phyloP scores from a whole-genome alignment of 2,113 vertebrate genomes.

The Trinectes maculatus region DNA sequence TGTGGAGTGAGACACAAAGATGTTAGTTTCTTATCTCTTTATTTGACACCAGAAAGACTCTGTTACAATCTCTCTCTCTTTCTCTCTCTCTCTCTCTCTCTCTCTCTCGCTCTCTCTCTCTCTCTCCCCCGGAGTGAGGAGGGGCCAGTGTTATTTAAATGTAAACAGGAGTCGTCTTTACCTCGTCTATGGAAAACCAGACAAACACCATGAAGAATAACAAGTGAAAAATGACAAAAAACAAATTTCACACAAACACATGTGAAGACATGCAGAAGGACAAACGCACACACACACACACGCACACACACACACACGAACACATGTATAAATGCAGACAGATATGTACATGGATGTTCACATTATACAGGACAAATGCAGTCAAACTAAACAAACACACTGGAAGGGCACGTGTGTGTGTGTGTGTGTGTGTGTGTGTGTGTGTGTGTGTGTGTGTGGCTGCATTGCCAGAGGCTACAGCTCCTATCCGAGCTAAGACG shows the following conservation, averaged over 20 bases:
- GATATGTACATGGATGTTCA: slow-evolving; percentile 11
- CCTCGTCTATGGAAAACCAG: too few relatives aligned
- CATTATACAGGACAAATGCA: slow-evolving; percentile 40
- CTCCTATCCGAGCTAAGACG: slow-evolving; percentile 79
- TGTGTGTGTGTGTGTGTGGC: slow-evolving; percentile 65
- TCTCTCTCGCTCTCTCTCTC: not conserved
- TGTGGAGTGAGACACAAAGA: slow-evolving; percentile 55
- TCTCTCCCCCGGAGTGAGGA: slow-evolving; percentile 9
- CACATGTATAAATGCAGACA: slow-evolving; percentile 8
- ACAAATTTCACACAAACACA: not conserved
- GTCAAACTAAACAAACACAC: slow-evolving; percentile 53
- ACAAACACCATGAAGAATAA: not conserved
- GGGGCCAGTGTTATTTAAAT: slow-evolving; percentile 62
- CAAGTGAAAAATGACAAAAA: not conserved
- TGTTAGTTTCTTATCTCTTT: slow-evolving; percentile 67
- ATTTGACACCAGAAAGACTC: slow-evolving; percentile 61
- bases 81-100: not conserved
- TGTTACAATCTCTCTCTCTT: slow-evolving; percentile 3
- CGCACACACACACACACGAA: slow-evolving; percentile 1
- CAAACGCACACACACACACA: not conserved
- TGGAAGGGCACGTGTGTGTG: slow-evolving; percentile 1
- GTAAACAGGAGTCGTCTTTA: slow-evolving; percentile 64
- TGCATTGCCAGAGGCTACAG: slow-evolving; percentile 50
- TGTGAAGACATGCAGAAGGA: not conserved
- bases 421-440: slow-evolving; percentile 30